Base-by-base conservation (phyloP, 2,888 invertebrate species). In the Morinoia aosen region DNA sequence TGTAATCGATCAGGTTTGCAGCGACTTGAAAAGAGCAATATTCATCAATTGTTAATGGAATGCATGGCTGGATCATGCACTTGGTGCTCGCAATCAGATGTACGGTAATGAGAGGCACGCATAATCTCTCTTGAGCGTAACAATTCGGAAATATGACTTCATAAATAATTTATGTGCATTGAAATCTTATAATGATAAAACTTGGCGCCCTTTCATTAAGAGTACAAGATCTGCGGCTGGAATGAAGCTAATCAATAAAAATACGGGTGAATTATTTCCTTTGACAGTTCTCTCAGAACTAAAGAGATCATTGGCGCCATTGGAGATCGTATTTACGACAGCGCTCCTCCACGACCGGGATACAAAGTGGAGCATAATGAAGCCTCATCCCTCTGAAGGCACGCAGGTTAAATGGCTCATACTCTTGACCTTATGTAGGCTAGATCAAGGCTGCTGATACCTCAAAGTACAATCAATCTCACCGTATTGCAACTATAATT, bases 341-440 rank as follows among this genome's bases (percentile, higher is more conserved):
- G 76, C 76, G 25, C 76, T 76, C 76, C 76, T 76, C 10, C 76
- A 76, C 76, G 12, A 76, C 76, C 76, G 19, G 76, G 76, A 76
- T 76, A 76, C 76, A 76, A 76, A 76, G 76, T 76, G 76, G 76
- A 76, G 33, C 76, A 76, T 76, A 10, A 76, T 76, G 76, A 33
- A 76, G 76, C 33, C 76, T 76, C 76, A 76, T 33, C 76, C 33
- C 40, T 90, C 90, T 90, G 10, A 40, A 90, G 48, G 48, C 48
- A 40, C 33, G 33, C 76, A 90, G 90, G 90, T 90, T 90, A 48
- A 48, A 48, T 25, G 14, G 90, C 90, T 40, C 40, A 90, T 48
- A 90, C 90, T 90, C 90, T 33, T 90, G 90, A 90, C 90, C 90
- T 90, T 90, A 90, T 12, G 40, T 90, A 90, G 90, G 40, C 90